A percentile compares a stretch with the other conserved stretches of the same genome.
Conservation (phyloP, 2,888 invertebrate species). For the Lasius fuliginosus region DNA sequence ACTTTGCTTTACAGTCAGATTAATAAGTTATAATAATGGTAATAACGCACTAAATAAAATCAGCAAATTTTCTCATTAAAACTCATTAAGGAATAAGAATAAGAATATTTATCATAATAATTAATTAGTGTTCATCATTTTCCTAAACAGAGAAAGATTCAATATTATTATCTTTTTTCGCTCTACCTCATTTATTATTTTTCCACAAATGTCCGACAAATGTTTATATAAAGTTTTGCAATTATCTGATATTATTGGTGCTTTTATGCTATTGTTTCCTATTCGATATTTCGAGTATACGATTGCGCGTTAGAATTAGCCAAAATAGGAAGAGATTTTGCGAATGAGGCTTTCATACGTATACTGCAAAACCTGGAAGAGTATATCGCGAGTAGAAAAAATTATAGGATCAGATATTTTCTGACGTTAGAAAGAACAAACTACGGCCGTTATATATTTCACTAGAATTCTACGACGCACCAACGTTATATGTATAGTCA, state of each 20-base stretch:
- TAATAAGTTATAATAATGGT: conserved; percentile 51
- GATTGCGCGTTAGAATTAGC: conserved; percentile 62
- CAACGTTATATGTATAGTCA: background rate
- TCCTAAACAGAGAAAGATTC: conserved; percentile 16
- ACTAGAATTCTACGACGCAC: conserved; percentile 62
- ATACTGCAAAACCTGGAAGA: conserved; percentile 57
- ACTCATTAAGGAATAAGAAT: conserved; percentile 43
- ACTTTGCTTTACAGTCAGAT: conserved; percentile 46
- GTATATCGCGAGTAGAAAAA: conserved; percentile 59
- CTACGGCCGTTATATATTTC: conserved; percentile 58
- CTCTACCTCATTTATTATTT: background rate
- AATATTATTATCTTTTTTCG: background rate
- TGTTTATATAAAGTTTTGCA: background rate
- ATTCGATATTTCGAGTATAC: conserved; percentile 47
- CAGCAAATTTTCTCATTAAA: conserved; percentile 47
- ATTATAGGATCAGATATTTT: conserved; percentile 64
- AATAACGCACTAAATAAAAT: conserved; percentile 49
- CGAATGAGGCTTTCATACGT: conserved; percentile 57
- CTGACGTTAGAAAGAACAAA: conserved; percentile 58
- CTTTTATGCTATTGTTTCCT: conserved; percentile 16
- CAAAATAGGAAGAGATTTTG: conserved; percentile 62
- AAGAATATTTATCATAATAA: conserved; percentile 37
- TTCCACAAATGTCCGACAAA: background rate
- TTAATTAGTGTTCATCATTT: conserved; percentile 33
- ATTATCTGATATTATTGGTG: background rate